Base-by-base conservation (phyloP, 2,888 invertebrate species). In the Ichneumoninae sp. region DNA sequence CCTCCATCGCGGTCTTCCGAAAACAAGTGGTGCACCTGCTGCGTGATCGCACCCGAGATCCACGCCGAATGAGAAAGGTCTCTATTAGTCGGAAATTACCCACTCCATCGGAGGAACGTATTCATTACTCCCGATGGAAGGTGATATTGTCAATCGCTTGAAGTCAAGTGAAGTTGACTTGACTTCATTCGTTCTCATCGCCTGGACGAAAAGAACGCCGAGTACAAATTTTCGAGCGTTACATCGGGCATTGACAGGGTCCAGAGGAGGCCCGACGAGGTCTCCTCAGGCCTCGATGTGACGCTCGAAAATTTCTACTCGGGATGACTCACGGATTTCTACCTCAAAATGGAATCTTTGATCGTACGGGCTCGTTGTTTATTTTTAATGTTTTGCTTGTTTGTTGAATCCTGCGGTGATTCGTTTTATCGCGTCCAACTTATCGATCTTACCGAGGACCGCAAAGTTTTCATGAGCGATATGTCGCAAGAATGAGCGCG, bases 31-130 rank as follows among this genome's bases (percentile, higher is more conserved):
- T 62, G 83, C 83, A 83, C 83, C 83, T 83, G 83, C 83, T 69
- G 50, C 26, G 36, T 54, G 60, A 83, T 83, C 72, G 71, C 76
- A 77, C 57, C 71, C 40, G 50, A 50, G 57, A 57, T 7, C 62
- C 47, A 52, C 50, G 72, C 71, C 36, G 70, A 71, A 68, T 76
- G 76, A 77, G 80, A 60, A 77, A 80, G 80, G 77, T 83, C 83
- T 83, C 80, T 83, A 83, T 83, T 83, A 83, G 72, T 30, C 77
- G 68, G 76, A 80, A 80, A 83, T 77, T 83, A 47, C 76, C 52
- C 44, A 80, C 44, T 54, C 76, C 80, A 68, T 72, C 68, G 33
- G 75, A 69, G 33, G 70, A 72, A 54, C 57, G 52, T 68, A 36
- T 83, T 65, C 54, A 74, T 54, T 52, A 50, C 26, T 16, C 40